phyloP scores from a whole-genome alignment of 2,113 vertebrate species.

The Lasiurus cinereus region DNA sequence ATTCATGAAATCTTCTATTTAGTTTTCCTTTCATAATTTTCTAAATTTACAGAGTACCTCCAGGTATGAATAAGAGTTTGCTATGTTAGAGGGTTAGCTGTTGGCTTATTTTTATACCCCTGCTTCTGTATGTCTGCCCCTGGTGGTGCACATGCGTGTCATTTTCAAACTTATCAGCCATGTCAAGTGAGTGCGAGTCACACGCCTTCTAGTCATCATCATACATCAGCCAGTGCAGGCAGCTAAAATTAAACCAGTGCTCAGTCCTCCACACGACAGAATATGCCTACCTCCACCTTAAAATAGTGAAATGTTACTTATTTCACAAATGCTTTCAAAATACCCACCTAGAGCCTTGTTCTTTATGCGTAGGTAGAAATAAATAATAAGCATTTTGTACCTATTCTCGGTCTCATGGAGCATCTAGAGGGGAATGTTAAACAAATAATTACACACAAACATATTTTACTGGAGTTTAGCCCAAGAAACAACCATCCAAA shows the following conservation, averaged over 20 bases:
- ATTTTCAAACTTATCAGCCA: background rate
- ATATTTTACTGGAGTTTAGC: background rate
- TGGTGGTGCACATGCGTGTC: background rate
- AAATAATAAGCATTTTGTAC: background rate
- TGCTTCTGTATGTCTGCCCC: background rate
- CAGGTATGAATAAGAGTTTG: background rate
- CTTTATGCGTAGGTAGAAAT: background rate
- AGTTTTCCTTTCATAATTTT: background rate
- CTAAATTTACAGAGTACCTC: background rate
- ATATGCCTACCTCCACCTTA: background rate
- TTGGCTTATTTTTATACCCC: background rate
- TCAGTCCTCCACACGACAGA: background rate
- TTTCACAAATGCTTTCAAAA: constrained; percentile 16
- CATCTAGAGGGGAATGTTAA: background rate
- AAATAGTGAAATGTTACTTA: background rate
- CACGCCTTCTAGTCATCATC: background rate
- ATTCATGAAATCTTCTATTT: background rate
- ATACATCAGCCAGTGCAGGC: background rate
- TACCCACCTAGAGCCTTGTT: background rate
- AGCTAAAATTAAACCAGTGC: background rate
- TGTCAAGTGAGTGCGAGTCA: background rate
- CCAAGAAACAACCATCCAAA: background rate
- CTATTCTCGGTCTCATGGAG: background rate
- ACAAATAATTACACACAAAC: background rate
- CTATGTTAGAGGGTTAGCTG: background rate